Evolutionary conservation across 1,140 invertebrate species (phyloP).

Genomic region (Listronotus oregonensis): DNA sequence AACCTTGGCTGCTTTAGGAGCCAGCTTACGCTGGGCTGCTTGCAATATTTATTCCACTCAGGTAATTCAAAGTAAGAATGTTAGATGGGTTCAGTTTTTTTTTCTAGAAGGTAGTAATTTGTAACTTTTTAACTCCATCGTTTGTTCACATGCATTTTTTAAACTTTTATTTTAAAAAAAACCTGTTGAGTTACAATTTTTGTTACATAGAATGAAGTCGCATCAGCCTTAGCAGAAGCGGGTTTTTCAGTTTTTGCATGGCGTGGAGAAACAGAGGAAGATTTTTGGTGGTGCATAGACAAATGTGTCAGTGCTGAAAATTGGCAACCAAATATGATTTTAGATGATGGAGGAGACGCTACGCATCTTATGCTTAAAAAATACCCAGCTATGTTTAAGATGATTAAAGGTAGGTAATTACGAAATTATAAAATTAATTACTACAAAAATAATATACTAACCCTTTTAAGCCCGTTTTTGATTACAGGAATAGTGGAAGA

Average conservation of each 20-base stretch:
- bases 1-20: slow-evolving; percentile 87
- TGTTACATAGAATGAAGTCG: slow-evolving; percentile 85
- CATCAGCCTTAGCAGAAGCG: slow-evolving; percentile 91
- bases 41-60: slow-evolving; percentile 99
- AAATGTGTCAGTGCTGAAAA: slow-evolving; percentile 87
- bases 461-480: too few species aligned
- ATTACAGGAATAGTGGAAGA: slow-evolving; percentile 92
- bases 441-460: too few species aligned
- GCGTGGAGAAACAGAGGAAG: slow-evolving; percentile 95
- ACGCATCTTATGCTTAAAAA: slow-evolving; percentile 97
- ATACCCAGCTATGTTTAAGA: slow-evolving; percentile 92
- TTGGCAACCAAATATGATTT: slow-evolving; percentile 99
- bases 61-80: slow-evolving; percentile 53
- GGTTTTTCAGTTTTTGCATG: slow-evolving; percentile 92
- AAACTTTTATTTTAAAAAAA: too few species aligned
- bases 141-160: too few species aligned
- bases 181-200: neutral
- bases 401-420: slow-evolving; percentile 78
- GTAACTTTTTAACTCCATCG: too few species aligned
- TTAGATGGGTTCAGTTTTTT: too few species aligned
- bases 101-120: too few species aligned
- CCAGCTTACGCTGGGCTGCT: slow-evolving; percentile 91
- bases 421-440: too few species aligned
- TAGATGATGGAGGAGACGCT: slow-evolving; percentile 97
- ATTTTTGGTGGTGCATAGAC: slow-evolving; percentile 99